phyloP scores from a whole-genome alignment of 2,113 vertebrate species.

The Ahaetulla prasina region DNA sequence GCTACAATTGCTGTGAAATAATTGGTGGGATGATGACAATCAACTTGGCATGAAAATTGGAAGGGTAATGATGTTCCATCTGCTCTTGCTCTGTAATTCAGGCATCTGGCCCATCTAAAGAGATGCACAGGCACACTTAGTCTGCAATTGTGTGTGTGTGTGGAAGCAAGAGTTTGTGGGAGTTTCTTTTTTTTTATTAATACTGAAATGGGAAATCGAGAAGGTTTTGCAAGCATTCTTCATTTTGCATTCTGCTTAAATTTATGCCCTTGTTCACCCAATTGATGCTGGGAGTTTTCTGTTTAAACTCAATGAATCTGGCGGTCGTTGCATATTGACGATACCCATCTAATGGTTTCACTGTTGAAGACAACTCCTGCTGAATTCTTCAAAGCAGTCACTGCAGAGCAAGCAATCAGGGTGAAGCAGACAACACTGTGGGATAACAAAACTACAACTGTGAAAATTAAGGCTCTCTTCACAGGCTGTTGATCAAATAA shows the following conservation, averaged over 20 bases:
- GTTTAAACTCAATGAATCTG: conserved; percentile 22
- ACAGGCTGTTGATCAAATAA: conserved; percentile 28
- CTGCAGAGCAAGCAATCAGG: conserved; percentile 20
- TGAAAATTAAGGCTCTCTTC: conserved; percentile 52
- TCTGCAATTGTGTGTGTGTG: background rate
- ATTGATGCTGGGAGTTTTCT: background rate
- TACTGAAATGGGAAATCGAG: conserved; percentile 2
- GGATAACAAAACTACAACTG: conserved; percentile 11
- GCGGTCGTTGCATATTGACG: conserved; percentile 21
- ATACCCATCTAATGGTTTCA: conserved; percentile 21
- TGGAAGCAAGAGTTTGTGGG: conserved; percentile 5
- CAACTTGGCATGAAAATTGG: background rate
- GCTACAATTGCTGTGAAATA: background rate
- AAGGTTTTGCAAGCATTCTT: conserved; percentile 25
- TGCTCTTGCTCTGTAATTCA: background rate
- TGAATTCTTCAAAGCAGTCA: conserved; percentile 3
- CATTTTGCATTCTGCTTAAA: conserved; percentile 39
- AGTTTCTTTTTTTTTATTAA: conserved; percentile 10
- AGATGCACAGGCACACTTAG: background rate
- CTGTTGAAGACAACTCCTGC: conserved; percentile 22
- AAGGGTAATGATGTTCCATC: background rate
- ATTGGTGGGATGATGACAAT: background rate
- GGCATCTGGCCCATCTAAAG: background rate
- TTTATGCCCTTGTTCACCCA: background rate
- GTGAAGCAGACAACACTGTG: background rate